These are phyloP conservation scores for Cephus pygmeus DNA, from an alignment of 2,888 invertebrate genomes.

Conservation along the genomic window DNA sequence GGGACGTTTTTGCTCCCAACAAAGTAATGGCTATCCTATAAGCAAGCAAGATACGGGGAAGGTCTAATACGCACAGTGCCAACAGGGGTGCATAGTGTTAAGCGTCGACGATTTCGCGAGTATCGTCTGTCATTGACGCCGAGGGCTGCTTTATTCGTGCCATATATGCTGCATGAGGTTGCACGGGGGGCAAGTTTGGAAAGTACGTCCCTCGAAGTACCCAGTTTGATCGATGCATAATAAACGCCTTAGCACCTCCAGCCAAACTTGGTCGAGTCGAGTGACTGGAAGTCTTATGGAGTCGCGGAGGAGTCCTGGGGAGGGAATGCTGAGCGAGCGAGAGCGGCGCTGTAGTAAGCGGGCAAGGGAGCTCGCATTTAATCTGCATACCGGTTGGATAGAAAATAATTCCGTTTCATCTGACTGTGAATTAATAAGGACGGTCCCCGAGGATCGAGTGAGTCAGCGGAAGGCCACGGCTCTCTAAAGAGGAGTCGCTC, in stretches of 20 bases:
- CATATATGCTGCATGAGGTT: background rate
- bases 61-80: background rate
- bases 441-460: conserved; percentile 24
- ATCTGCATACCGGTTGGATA: conserved; percentile 34
- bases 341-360: background rate
- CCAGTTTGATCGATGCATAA: background rate
- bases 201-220: background rate
- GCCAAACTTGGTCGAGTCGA: background rate
- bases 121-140: background rate
- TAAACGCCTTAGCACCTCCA: background rate
- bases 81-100: background rate
- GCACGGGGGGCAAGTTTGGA: background rate
- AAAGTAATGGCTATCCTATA: background rate
- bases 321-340: background rate
- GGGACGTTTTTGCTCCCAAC: background rate
- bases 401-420: conserved; percentile 48
- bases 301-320: background rate
- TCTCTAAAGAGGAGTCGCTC: conserved; percentile 7
- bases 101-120: background rate
- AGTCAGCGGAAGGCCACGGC: conserved; percentile 20
- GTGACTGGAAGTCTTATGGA: background rate
- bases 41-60: background rate
- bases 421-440: conserved; percentile 56
- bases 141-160: background rate
- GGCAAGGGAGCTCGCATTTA: conserved; percentile 24